Base-by-base conservation (phyloP, 2,113 vertebrate genomes). In the Eudyptes chrysolophus region DNA sequence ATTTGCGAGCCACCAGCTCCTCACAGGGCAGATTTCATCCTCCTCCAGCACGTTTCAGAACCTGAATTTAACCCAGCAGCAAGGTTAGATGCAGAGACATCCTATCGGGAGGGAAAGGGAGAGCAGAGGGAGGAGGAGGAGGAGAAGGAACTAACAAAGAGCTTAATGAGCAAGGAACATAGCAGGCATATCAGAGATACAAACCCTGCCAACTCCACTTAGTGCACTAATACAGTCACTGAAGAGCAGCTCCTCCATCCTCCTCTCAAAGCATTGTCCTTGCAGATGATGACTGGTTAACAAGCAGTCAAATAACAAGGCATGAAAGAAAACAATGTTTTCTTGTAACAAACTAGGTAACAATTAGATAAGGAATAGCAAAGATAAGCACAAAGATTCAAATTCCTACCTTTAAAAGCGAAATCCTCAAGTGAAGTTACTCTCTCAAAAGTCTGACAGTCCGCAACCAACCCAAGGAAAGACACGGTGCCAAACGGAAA, bases 381-480 rank as follows among this genome's bases (percentile, higher is more conserved):
- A 87, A 85, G 21, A 76, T 9, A 77, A 57, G 62, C 46, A 89
- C 12, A 49, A 71, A 83, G 44, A 80, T 75, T 82, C 68, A 68
- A 87, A 94, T 42, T 75, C 95, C 89, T 96, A 96, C 95, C 96
- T 97, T 96, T 68, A 70, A 81, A 90, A 79, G 55, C 0, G 2
- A 88, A 60, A 83, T 96, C 77, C 69, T 82, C 38, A 82, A 36
- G 71, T 24, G 66, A 92, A 75, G 62, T 70, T 80, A 79, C 62
- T 61, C 30, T 81, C 65, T 94, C 36, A 58, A 55, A 78, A 54
- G 54, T 93, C 60, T 87, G 74, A 72, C 34, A 65, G 74, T 8
- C 89, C 76, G 61, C 38, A 92, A 76, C 16, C 38, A 92, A 76
- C 16, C 18, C 48, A 87, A 90, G 52, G 44, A 70, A 94, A 70